A percentile compares a stretch with the other conserved stretches of the same genome.
Evolutionary conservation across 2,113 vertebrate genomes (phyloP).

Genomic region (Steatornis caripensis): DNA sequence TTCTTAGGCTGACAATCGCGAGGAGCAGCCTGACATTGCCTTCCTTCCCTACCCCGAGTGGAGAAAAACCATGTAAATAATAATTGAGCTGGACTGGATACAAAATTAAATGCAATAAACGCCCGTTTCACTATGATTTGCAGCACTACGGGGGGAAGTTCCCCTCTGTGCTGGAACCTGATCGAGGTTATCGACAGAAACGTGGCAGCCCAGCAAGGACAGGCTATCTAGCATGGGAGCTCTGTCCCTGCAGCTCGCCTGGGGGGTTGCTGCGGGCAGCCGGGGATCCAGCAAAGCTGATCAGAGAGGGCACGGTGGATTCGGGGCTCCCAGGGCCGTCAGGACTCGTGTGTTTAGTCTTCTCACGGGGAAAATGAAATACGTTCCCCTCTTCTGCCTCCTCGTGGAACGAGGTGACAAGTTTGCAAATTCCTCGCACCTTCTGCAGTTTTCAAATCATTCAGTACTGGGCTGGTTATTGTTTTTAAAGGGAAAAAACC

Average conservation of each 20-base stretch:
- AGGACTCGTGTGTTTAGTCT: accelerated
- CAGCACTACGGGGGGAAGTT: neutral
- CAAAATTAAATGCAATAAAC: neutral
- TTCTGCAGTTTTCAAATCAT: neutral
- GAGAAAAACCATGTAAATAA: neutral
- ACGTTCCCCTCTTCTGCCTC: neutral
- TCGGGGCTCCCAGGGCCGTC: neutral
- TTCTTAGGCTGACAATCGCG: accelerated
- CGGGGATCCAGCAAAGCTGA: neutral
- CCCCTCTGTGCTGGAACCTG: neutral
- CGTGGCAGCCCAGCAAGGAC: neutral
- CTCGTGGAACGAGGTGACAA: accelerated
- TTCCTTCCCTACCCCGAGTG: accelerated
- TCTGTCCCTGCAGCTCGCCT: too few relatives aligned
- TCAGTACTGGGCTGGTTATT: neutral
- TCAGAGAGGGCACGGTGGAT: accelerated
- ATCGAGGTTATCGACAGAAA: accelerated
- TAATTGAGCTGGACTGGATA: neutral
- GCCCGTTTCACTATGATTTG: neutral
- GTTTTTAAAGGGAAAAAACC: neutral
- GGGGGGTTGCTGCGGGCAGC: too few relatives aligned
- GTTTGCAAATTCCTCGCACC: neutral
- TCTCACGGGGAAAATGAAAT: accelerated
- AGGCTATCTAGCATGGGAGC: accelerated
- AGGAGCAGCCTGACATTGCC: neutral